Conservation (phyloP, 2,888 invertebrate species). For the Eristalis tenax region DNA sequence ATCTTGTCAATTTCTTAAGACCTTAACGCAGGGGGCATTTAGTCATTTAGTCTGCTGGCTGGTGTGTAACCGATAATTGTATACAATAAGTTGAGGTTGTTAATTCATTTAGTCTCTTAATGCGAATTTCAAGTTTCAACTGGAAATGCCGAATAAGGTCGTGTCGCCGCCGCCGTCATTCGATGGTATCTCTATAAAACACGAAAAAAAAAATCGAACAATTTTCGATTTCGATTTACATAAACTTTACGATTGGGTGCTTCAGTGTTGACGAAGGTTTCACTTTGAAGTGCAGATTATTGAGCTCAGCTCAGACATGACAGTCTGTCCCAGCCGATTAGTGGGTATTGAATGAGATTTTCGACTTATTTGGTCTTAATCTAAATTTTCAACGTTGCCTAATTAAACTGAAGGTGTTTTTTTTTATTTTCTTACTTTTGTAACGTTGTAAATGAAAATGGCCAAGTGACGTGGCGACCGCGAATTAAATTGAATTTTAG, state of each 20-base stretch:
- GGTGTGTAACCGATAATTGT: background rate
- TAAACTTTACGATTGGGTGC: background rate
- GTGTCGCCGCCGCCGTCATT: background rate
- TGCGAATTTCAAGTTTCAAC: background rate
- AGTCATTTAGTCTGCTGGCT: background rate
- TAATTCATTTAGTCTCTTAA: background rate
- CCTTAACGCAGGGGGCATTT: background rate
- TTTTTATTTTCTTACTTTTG: background rate
- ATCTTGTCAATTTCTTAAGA: conserved; percentile 4
- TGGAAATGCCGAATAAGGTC: conserved; percentile 2
- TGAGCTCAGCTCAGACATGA: background rate
- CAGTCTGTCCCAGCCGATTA: background rate
- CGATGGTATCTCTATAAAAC: background rate
- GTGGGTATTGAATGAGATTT: background rate
- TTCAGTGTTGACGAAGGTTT: background rate
- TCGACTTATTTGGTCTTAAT: conserved; percentile 5
- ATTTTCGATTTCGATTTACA: background rate
- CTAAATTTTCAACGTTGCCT: background rate
- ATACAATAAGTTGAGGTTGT: background rate
- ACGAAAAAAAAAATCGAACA: too few species aligned
- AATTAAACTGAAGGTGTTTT: background rate
- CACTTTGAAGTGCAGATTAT: background rate
- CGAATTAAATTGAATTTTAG: too few species aligned
- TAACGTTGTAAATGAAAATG: too few species aligned
- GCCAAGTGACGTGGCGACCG: too few species aligned